These are phyloP conservation scores for Rhingia campestris DNA, from an alignment of 2,888 invertebrate species.

Conservation along the genomic window DNA sequence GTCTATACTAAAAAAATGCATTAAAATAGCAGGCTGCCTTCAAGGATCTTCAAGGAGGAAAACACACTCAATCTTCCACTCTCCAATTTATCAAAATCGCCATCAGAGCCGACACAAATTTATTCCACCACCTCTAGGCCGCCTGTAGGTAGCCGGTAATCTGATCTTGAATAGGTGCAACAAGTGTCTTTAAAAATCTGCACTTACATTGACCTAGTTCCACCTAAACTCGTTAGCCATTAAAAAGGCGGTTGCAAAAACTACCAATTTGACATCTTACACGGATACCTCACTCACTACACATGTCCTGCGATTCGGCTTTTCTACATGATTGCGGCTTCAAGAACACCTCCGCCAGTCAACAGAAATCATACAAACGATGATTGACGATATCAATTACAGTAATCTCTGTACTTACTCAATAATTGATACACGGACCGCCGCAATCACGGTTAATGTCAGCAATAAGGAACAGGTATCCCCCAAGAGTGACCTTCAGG, in stretches of 20 bases:
- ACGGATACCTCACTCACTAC: not conserved
- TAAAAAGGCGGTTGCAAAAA: slow-evolving; percentile 5
- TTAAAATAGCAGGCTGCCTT: no score
- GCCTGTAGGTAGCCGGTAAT: no score
- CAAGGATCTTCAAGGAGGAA: no score
- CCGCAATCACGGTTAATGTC: slow-evolving; percentile 23
- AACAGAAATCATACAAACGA: not conserved
- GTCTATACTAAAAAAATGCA: no score
- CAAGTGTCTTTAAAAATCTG: no score
- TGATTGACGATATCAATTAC: slow-evolving; percentile 46
- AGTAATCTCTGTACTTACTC: slow-evolving; percentile 7
- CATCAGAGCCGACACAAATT: no score
- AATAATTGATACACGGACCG: slow-evolving; percentile 13
- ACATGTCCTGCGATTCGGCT: not conserved
- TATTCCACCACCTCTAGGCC: no score
- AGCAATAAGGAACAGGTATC: slow-evolving; percentile 35
- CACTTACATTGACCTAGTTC: slow-evolving; percentile 48
- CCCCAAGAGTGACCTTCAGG: slow-evolving; percentile 40
- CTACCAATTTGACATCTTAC: slow-evolving; percentile 9
- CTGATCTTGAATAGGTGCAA: no score
- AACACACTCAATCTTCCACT: no score
- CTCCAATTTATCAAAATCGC: no score
- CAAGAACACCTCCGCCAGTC: slow-evolving; percentile 10
- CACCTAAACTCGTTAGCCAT: slow-evolving; percentile 39
- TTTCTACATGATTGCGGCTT: slow-evolving; percentile 8